Conservation (phyloP, 2,888 invertebrate genomes). For the Chalcosyrphus nemorum region DNA sequence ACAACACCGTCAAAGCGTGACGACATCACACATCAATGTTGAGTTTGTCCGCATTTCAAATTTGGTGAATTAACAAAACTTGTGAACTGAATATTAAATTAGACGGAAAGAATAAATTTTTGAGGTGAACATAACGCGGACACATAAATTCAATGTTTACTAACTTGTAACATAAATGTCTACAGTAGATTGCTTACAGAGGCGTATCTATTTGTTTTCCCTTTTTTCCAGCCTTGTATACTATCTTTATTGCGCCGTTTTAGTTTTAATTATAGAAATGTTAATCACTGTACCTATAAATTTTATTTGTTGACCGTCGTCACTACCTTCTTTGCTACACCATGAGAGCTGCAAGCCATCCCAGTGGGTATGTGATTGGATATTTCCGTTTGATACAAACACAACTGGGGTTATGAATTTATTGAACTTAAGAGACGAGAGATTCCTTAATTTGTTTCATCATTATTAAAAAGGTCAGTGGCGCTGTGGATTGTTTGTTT, state of each 20-base stretch:
- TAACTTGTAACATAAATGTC: background rate
- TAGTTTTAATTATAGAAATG: background rate
- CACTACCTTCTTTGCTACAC: background rate
- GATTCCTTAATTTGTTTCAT: background rate
- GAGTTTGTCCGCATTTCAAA: background rate
- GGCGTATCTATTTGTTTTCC: background rate
- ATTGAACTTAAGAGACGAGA: background rate
- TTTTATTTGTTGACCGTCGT: background rate
- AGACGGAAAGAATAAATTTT: constrained; percentile 8
- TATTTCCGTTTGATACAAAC: constrained; percentile 18
- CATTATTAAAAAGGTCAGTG: constrained; percentile 54
- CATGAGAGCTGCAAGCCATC: background rate
- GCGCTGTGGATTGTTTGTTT: constrained; percentile 8
- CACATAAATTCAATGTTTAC: background rate
- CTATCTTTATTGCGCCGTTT: background rate
- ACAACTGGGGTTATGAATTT: background rate
- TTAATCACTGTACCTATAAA: background rate
- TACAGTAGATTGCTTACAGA: background rate
- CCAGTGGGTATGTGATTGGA: constrained; percentile 14
- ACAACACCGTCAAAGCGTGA: background rate
- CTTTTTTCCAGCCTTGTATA: background rate
- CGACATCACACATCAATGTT: background rate
- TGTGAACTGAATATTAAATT: constrained; percentile 10
- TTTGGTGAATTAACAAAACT: background rate
- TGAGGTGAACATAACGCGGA: background rate